phyloP scores from a whole-genome alignment of 2,113 vertebrate species.

The Aegithalos caudatus region DNA sequence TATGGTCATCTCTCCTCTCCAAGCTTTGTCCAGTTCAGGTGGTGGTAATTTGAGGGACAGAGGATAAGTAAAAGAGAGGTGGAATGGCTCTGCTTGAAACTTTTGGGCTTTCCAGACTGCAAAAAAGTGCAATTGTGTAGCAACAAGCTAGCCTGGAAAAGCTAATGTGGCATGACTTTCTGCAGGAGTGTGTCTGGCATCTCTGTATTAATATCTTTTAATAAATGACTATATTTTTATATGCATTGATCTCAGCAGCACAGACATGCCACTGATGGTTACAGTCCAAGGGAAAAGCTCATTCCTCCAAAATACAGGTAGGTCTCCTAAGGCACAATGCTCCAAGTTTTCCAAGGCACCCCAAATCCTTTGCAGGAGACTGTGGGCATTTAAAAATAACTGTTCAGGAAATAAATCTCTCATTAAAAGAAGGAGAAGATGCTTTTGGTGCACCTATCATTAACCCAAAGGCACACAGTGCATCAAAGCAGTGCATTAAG shows the following conservation, averaged over 20 bases:
- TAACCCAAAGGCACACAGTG: not conserved
- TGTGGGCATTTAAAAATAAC: not conserved
- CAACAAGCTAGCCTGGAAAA: not conserved
- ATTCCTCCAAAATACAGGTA: not conserved
- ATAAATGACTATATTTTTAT: not conserved
- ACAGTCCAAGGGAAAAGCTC: not conserved
- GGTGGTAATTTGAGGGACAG: not conserved
- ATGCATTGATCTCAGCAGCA: not conserved
- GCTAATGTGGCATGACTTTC: not conserved
- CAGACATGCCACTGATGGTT: not conserved
- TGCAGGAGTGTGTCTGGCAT: not conserved
- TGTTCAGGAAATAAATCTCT: not conserved
- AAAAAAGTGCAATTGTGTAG: not conserved
- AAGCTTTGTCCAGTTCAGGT: not conserved
- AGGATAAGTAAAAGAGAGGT: not conserved
- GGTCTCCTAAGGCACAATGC: not conserved
- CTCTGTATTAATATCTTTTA: not conserved
- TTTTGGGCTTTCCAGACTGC: not conserved
- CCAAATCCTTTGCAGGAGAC: not conserved
- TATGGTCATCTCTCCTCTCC: not conserved
- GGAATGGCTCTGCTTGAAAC: not conserved
- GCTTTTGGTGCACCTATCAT: not conserved
- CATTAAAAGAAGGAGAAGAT: not conserved
- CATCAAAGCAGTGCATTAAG: not conserved
- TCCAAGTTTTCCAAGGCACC: not conserved